These are phyloP conservation scores for Hypercompe scribonia DNA, from an alignment of 2,888 invertebrate genomes.

Conservation along the genomic window DNA sequence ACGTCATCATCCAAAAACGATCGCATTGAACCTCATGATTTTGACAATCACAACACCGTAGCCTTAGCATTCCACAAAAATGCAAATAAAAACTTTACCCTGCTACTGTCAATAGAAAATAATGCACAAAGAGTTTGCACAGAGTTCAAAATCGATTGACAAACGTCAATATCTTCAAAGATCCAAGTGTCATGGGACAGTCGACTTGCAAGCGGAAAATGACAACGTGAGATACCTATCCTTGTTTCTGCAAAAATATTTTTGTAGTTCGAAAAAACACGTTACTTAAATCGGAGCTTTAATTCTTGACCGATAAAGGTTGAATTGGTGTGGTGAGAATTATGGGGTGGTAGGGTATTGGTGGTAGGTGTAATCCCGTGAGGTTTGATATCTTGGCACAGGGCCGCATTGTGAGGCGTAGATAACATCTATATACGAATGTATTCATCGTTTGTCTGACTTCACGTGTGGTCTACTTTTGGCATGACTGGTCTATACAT, in stretches of 20 bases:
- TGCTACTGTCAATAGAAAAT: slow-evolving; percentile 13
- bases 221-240: slow-evolving; percentile 67
- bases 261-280: slow-evolving; percentile 23
- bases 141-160: slow-evolving; percentile 39
- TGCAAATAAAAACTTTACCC: slow-evolving; percentile 42
- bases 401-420: slow-evolving; percentile 66
- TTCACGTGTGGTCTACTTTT: slow-evolving; percentile 76
- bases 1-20: slow-evolving; percentile 44
- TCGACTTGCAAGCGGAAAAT: slow-evolving; percentile 61
- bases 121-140: not conserved
- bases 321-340: slow-evolving; percentile 36
- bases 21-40: slow-evolving; percentile 45
- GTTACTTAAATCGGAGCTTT: not conserved
- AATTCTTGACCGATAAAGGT: slow-evolving; percentile 34
- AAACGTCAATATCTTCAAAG: slow-evolving; percentile 37
- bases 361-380: slow-evolving; percentile 53
- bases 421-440: slow-evolving; percentile 68
- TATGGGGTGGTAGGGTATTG: slow-evolving; percentile 23
- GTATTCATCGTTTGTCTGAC: slow-evolving; percentile 59
- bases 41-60: slow-evolving; percentile 56
- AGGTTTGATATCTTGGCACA: slow-evolving; percentile 62
- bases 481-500: slow-evolving; percentile 47
- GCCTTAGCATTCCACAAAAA: slow-evolving; percentile 44
- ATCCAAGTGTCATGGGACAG: slow-evolving; percentile 51
- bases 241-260: slow-evolving; percentile 47